phyloP scores from a whole-genome alignment of 1,140 invertebrate genomes.

The Drosophila sturtevanti region DNA sequence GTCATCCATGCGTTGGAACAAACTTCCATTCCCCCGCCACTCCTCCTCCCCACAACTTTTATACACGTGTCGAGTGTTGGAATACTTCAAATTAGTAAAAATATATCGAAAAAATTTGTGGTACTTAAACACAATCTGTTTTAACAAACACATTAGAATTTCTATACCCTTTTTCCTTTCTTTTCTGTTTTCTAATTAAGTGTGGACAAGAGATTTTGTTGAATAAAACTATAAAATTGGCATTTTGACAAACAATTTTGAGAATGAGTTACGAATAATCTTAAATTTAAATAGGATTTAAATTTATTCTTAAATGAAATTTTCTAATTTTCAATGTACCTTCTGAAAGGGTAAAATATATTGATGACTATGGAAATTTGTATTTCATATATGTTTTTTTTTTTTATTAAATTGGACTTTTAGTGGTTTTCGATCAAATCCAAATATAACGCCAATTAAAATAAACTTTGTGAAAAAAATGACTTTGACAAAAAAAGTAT shows the following conservation, averaged over 20 bases:
- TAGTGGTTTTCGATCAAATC: not conserved
- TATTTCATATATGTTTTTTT: no score
- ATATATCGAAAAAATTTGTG: not conserved
- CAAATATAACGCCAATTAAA: not conserved
- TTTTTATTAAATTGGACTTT: not conserved
- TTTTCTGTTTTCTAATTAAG: no score
- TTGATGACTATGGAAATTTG: not conserved
- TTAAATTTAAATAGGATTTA: no score
- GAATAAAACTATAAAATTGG: no score
- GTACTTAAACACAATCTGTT: not conserved
- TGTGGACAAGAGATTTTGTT: no score
- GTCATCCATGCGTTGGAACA: constrained; percentile 1
- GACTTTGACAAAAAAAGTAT: not conserved
- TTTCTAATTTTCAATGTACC: not conserved
- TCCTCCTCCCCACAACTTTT: not conserved
- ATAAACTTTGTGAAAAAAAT: not conserved
- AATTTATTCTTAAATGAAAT: no score
- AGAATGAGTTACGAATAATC: no score
- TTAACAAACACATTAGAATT: not conserved
- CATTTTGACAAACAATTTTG: no score
- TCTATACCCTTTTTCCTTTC: not conserved
- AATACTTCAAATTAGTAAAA: constrained; percentile 5
- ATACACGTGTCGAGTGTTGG: not conserved
- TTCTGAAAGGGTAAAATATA: not conserved
- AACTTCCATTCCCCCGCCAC: not conserved